Evolutionary conservation across 2,888 invertebrate species (phyloP), one percentile per base, ranked within the genome.

Genomic region (Hypena proboscidalis): DNA sequence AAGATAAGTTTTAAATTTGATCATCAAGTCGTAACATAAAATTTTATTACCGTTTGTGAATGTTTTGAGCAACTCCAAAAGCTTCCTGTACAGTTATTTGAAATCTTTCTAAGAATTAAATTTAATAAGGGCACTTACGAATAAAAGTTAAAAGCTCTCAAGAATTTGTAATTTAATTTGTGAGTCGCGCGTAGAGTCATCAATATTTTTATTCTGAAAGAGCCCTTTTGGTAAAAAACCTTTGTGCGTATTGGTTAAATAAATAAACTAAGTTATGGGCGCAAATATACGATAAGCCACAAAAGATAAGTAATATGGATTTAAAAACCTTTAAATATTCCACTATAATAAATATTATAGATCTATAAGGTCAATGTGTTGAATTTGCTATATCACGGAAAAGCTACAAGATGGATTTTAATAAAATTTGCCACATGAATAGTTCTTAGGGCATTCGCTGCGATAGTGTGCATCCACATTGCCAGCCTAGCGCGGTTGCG

Each of bases 91-190:
- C 31, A 43, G 45, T 66, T 53, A 59, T 59, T 47, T 53, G 41
- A 57, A 67, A 59, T 58, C 52, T 39, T 52, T 49, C 21, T 34
- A 37, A 32, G 56, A 67, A 71, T 74, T 67, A 68, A 71, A 66
- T 60, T 69, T 69, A 68, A 76, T 70, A 69, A 63, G 53, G 61
- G 60, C 62, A 53, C 69, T 72, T 56, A 64, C 53, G 47, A 68
- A 67, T 45, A 69, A 66, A 70, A 69, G 60, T 53, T 42, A 43
- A 61, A 47, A 58, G 57, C 58, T 67, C 44, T 53, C 35, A 47
- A 50, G 57, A 68, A 68, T 63, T 68, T 45, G 46, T 59, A 70
- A 74, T 73, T 72, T 55, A 70, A 75, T 77, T 76, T 72, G 45
- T 53, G 42, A 49, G 58, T 36, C 47, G 58, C 29, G 48, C 52